Conservation (phyloP, 1,140 invertebrate species). For the Vollenhovia emeryi region DNA sequence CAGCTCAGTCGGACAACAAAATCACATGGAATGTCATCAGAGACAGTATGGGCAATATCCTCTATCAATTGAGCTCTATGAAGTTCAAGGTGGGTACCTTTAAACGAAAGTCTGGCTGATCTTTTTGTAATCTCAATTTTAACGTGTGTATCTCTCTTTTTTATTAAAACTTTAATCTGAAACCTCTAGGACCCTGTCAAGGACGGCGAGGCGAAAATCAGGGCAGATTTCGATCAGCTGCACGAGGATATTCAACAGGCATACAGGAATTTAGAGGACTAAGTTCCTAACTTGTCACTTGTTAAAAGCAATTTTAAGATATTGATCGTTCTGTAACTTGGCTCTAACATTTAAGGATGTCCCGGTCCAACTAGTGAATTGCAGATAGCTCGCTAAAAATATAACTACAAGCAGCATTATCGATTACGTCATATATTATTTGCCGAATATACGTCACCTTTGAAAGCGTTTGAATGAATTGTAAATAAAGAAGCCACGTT, state of each 20-base stretch:
- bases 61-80: slow-evolving; percentile 99
- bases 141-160: neutral
- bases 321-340: slow-evolving; percentile 63
- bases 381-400: slow-evolving; percentile 22
- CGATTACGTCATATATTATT: slow-evolving; percentile 32
- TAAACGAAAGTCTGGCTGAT: neutral
- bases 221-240: slow-evolving; percentile 97
- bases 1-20: slow-evolving; percentile 99
- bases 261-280: slow-evolving; percentile 99
- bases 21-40: slow-evolving; percentile 99
- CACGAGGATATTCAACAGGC: slow-evolving; percentile 98
- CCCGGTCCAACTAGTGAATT: slow-evolving; percentile 70
- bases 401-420: slow-evolving; percentile 15
- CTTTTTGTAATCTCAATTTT: neutral
- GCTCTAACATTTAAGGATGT: slow-evolving; percentile 79
- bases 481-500: slow-evolving; percentile 31
- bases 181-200: slow-evolving; percentile 96
- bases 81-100: slow-evolving; percentile 96
- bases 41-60: slow-evolving; percentile 97
- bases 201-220: slow-evolving; percentile 99
- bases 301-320: slow-evolving; percentile 63
- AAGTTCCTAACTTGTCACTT: slow-evolving; percentile 82
- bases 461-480: slow-evolving; percentile 12
- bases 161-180: neutral
- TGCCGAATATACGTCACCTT: neutral